Evolutionary conservation across 2,797 vertebrate species (phyloP).

Genomic region (Pachyuromys duprasi): DNA sequence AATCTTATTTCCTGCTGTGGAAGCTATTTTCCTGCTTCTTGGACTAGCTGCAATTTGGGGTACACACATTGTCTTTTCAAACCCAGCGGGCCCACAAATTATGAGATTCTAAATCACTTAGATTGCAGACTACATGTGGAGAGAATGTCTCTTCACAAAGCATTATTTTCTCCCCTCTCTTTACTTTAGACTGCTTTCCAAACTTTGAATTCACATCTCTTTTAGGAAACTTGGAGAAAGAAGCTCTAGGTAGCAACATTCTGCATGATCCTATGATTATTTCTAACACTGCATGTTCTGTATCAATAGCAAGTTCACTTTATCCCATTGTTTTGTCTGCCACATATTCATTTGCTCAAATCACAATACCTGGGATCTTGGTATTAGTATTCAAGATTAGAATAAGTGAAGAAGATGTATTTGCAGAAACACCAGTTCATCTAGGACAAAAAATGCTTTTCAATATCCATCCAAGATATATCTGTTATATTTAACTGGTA

Average conservation of each 20-base stretch:
- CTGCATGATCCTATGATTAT: not conserved
- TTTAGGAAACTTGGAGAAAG: conserved; percentile 38
- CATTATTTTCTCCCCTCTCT: conserved; percentile 56
- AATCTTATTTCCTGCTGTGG: conserved; percentile 43
- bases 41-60: conserved; percentile 67
- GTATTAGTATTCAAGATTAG: not conserved
- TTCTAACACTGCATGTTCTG: not conserved
- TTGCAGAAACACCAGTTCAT: not conserved
- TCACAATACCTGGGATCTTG: not conserved
- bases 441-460: not conserved
- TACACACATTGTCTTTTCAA: conserved; percentile 68
- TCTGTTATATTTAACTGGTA: not conserved
- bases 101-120: conserved; percentile 72
- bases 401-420: not conserved
- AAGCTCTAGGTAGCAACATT: not conserved
- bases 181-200: conserved; percentile 18
- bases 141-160: conserved; percentile 52
- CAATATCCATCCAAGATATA: not conserved
- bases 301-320: not conserved
- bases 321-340: not conserved
- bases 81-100: conserved; percentile 71
- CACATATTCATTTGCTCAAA: not conserved
- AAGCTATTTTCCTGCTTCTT: conserved; percentile 62
- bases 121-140: conserved; percentile 65
- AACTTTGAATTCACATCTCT: conserved; percentile 57